phyloP scores from a whole-genome alignment of 2,888 invertebrate genomes.

The Siphlonurus alternatus region DNA sequence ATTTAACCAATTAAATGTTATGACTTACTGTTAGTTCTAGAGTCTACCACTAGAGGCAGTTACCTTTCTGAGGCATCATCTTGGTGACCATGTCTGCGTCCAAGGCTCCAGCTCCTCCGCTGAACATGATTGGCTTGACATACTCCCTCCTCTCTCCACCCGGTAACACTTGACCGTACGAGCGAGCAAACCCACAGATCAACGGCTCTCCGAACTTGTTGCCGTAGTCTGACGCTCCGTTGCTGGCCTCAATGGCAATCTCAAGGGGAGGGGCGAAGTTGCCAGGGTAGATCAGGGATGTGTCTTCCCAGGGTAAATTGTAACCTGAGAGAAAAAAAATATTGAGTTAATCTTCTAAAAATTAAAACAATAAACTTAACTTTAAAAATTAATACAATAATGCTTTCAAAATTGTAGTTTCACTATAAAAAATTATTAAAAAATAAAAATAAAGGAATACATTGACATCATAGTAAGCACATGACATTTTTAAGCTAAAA shows the following conservation, averaged over 20 bases:
- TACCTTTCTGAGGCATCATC: slow-evolving; percentile 52
- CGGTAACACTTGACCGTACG: slow-evolving; percentile 59
- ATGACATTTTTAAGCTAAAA: no score
- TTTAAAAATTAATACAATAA: neutral
- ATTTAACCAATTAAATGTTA: no score
- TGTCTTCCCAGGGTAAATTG: slow-evolving; percentile 72
- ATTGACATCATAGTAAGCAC: no score
- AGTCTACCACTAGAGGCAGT: neutral
- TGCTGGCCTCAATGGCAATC: slow-evolving; percentile 87
- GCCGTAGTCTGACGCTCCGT: slow-evolving; percentile 97
- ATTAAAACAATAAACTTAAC: neutral
- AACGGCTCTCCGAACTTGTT: slow-evolving; percentile 98
- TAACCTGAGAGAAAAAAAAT: slow-evolving; percentile 41
- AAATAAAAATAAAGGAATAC: no score
- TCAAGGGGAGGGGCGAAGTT: slow-evolving; percentile 84
- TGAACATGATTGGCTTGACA: slow-evolving; percentile 98
- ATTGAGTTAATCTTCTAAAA: no score
- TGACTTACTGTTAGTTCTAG: no score
- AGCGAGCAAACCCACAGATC: slow-evolving; percentile 75
- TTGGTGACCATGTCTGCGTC: slow-evolving; percentile 68
- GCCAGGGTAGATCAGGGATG: slow-evolving; percentile 52
- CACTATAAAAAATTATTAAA: no score
- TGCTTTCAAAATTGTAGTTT: neutral
- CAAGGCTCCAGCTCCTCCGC: slow-evolving; percentile 87
- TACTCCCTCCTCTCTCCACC: slow-evolving; percentile 66